Base-by-base conservation (phyloP, 2,888 invertebrate species). In the Enchytraeus crypticus region DNA sequence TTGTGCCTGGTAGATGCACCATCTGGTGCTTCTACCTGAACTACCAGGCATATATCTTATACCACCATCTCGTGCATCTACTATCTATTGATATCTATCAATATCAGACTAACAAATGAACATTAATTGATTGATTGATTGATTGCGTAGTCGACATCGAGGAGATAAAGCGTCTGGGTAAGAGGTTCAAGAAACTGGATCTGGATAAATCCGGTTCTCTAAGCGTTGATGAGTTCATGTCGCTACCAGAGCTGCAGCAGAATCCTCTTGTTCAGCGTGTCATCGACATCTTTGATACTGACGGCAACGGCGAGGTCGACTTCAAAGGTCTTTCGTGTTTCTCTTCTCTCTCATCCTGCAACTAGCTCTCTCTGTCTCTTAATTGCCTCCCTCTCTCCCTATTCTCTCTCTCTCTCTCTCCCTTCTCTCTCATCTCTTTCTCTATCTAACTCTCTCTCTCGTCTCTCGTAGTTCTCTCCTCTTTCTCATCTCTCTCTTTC, bases 171-270 rank as follows among this genome's bases (percentile, higher is more conserved):
- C 87, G 98, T 76, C 84, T 99, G 80, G 98, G 98, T 69, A 96
- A 98, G 84, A 86, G 98, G 73, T 98, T 99, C 84, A 88, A 92
- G 72, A 99, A 99, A 83, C 83, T 99, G 73, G 98, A 99, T 64
- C 83, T 98, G 81, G 98, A 99, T 82, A 97, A 97, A 82, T 95
- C 95, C 53, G 98, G 98, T 63, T 92, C 97, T 64, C 84, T 98
- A 62, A 95, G 93, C 82, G 92, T 97, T 75, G 97, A 98, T 82
- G 98, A 98, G 83, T 99, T 98, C 81, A 97, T 99, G 97, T 92
- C 95, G 63, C 84, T 98, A 78, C 97, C 98, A 43, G 98, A 99
- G 83, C 83, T 98, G 73, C 97, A 98, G 83, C 98, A 98, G 82
- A 98, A 98, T 83, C 98, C 98, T 58, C 83, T 99, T 69, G 98